phyloP scores from a whole-genome alignment of 1,140 invertebrate species.

The Aphelenchoides avenae region DNA sequence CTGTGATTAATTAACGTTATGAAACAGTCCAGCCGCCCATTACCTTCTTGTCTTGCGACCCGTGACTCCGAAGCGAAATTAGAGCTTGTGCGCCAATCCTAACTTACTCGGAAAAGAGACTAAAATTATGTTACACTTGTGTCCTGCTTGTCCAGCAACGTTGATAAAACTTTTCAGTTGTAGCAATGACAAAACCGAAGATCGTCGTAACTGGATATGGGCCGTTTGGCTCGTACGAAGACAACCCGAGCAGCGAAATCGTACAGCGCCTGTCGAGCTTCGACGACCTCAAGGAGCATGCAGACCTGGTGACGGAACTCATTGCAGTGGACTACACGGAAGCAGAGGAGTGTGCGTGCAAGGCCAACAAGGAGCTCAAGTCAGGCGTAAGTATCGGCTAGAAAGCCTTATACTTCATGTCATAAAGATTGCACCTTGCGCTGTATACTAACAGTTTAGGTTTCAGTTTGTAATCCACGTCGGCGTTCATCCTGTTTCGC shows the following conservation, averaged over 20 bases:
- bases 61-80: slow-evolving; percentile 8
- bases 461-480: slow-evolving; percentile 33
- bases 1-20: too few species aligned
- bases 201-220: slow-evolving; percentile 23
- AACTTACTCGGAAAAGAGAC: slow-evolving; percentile 5
- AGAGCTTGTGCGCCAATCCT: neutral
- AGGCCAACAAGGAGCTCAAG: neutral
- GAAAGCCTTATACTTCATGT: neutral
- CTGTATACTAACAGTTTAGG: neutral
- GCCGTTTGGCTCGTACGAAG: slow-evolving; percentile 14
- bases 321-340: slow-evolving; percentile 21
- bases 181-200: too few species aligned
- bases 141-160: neutral
- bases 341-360: slow-evolving; percentile 6
- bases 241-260: slow-evolving; percentile 20
- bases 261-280: slow-evolving; percentile 6
- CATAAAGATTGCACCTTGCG: too few species aligned
- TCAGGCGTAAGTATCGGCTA: slow-evolving; percentile 18
- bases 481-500: slow-evolving; percentile 16
- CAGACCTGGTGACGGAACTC: slow-evolving; percentile 19
- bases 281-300: neutral
- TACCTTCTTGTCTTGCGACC: neutral
- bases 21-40: neutral
- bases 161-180: too few species aligned
- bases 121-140: neutral